These are phyloP conservation scores for Heliangelus exortis DNA, from an alignment of 2,797 vertebrate genomes.

Conservation along the genomic window DNA sequence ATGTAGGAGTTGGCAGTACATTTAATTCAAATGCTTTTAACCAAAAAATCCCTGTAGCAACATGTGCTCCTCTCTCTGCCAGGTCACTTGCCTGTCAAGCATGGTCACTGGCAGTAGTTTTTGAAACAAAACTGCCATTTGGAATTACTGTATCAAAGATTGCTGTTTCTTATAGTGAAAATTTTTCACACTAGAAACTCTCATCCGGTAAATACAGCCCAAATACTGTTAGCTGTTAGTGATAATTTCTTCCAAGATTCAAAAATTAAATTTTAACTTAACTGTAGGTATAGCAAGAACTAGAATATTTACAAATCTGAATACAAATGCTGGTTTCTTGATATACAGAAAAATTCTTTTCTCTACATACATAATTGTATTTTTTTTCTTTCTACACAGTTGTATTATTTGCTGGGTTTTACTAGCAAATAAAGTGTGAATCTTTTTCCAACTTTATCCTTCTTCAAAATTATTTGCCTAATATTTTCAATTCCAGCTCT, in stretches of 20 bases:
- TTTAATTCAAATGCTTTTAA: slow-evolving; percentile 2
- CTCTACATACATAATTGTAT: neutral
- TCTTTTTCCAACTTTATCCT: neutral
- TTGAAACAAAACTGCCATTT: neutral
- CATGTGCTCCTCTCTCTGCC: neutral
- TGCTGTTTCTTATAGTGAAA: neutral
- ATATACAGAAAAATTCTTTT: neutral
- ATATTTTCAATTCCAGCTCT: neutral
- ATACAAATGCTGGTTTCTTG: neutral
- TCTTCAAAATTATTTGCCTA: neutral
- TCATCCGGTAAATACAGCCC: neutral
- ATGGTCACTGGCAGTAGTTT: neutral
- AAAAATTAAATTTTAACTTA: neutral
- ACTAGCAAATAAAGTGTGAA: neutral
- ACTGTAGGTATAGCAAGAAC: neutral
- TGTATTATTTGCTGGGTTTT: neutral
- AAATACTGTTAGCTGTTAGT: neutral
- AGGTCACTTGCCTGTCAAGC: slow-evolving; percentile 9
- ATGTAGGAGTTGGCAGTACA: neutral
- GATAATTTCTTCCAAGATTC: neutral
- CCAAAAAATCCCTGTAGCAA: slow-evolving; percentile 39
- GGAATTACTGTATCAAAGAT: neutral
- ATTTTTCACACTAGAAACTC: neutral
- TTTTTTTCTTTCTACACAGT: neutral
- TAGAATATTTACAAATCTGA: neutral